Evolutionary conservation across 2,113 vertebrate species (phyloP).

Genomic region (Aspiorhynchus laticeps): DNA sequence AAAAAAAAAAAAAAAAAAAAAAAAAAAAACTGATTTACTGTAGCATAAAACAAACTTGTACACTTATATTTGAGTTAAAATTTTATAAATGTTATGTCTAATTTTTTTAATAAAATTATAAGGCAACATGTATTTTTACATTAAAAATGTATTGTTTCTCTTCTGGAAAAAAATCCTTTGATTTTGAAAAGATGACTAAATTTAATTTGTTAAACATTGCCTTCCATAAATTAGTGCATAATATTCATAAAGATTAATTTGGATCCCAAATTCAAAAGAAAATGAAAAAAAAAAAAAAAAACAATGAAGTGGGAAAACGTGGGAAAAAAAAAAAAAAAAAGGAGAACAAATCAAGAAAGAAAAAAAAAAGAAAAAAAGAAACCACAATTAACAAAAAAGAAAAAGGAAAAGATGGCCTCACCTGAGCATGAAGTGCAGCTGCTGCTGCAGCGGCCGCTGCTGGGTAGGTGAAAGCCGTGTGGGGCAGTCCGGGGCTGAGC

Average conservation of each 20-base stretch:
- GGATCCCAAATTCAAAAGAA: background rate
- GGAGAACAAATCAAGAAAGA: too few species aligned
- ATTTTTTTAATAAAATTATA: background rate
- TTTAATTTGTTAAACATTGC: background rate
- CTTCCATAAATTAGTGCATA: background rate
- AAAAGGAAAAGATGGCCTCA: constrained; percentile 61
- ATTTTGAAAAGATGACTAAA: background rate
- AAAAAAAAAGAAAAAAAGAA: background rate
- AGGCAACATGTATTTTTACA: background rate
- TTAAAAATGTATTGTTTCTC: background rate
- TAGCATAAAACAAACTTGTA: background rate
- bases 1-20: too few species aligned
- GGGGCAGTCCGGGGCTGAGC: constrained; percentile 92
- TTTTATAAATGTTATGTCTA: background rate
- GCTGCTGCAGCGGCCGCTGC: constrained; percentile 87
- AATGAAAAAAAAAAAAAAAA: background rate
- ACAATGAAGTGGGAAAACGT: background rate
- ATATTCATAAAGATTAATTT: background rate
- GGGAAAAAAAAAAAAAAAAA: too few species aligned
- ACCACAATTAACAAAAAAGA: background rate
- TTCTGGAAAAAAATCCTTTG: background rate
- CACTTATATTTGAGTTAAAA: background rate
- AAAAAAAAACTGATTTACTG: too few species aligned
- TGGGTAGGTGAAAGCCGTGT: constrained; percentile 92
- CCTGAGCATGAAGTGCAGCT: constrained; percentile 95